These are phyloP conservation scores for Sciurus niger DNA, from an alignment of 2,113 vertebrate genomes.

Conservation along the genomic window DNA sequence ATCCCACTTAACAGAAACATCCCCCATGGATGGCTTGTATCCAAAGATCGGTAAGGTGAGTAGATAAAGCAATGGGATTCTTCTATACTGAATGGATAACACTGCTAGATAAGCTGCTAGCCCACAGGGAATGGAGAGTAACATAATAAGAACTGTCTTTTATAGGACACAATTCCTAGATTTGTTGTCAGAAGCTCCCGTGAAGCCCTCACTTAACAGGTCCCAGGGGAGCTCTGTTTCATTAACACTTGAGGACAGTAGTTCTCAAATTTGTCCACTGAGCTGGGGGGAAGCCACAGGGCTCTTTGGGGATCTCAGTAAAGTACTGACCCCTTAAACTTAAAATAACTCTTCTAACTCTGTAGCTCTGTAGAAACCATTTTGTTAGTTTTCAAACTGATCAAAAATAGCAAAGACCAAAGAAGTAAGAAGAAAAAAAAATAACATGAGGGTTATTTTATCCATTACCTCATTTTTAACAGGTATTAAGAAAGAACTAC, in stretches of 20 bases:
- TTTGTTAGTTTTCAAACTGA: neutral
- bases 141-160: slow-evolving; percentile 62
- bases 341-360: neutral
- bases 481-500: neutral
- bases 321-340: neutral
- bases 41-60: slow-evolving; percentile 71
- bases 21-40: slow-evolving; percentile 14
- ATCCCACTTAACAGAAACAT: slow-evolving; percentile 44
- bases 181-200: slow-evolving; percentile 54
- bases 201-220: neutral
- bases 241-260: neutral
- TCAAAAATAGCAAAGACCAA: slow-evolving; percentile 34
- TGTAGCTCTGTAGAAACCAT: neutral
- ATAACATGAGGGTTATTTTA: neutral
- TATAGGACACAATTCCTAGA: slow-evolving; percentile 42
- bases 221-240: slow-evolving; percentile 18
- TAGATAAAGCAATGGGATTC: slow-evolving; percentile 56
- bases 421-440: neutral
- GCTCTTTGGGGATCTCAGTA: neutral
- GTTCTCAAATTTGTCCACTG: neutral
- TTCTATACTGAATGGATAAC: slow-evolving; percentile 60
- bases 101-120: slow-evolving; percentile 30
- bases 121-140: slow-evolving; percentile 15
- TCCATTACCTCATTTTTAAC: neutral
- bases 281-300: neutral